These are phyloP conservation scores for Eidolon helvum DNA, from an alignment of 2,113 vertebrate species.

Conservation along the genomic window DNA sequence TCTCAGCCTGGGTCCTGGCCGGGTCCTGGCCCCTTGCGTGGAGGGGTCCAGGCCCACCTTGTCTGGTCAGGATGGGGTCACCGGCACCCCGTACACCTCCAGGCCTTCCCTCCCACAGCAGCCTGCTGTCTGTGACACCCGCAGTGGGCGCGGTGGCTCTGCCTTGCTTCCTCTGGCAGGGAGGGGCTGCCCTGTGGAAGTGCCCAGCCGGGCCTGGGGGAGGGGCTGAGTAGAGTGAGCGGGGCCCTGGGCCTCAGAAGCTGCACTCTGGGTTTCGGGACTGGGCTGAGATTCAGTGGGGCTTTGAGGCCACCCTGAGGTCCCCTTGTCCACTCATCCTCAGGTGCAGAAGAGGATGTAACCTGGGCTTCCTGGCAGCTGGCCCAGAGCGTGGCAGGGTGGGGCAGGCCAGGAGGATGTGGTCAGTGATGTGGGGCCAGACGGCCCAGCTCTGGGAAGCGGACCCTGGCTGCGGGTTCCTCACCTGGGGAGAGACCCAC, in stretches of 20 bases:
- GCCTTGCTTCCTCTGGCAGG: background rate
- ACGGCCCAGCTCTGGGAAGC: background rate
- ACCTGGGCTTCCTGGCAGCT: background rate
- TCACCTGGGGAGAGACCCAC: background rate
- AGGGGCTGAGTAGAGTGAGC: background rate
- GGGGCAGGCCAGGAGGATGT: background rate
- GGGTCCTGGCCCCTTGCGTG: fast-evolving
- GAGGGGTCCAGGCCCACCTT: background rate
- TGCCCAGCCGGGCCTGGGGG: background rate
- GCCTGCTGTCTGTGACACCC: background rate
- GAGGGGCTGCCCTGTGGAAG: background rate
- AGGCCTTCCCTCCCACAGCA: background rate
- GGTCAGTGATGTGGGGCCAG: background rate
- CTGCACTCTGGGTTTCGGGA: background rate
- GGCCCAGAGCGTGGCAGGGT: background rate
- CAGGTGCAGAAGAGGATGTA: background rate
- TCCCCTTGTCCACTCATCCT: background rate
- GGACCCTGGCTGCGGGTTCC: background rate
- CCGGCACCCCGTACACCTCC: background rate
- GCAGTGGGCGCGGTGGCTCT: background rate
- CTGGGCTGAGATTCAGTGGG: background rate
- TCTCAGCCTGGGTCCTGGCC: background rate
- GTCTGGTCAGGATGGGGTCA: background rate
- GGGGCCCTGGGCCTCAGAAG: background rate
- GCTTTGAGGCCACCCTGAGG: background rate